Conservation (phyloP, 2,888 invertebrate species). For the Brassicogethes aeneus region DNA sequence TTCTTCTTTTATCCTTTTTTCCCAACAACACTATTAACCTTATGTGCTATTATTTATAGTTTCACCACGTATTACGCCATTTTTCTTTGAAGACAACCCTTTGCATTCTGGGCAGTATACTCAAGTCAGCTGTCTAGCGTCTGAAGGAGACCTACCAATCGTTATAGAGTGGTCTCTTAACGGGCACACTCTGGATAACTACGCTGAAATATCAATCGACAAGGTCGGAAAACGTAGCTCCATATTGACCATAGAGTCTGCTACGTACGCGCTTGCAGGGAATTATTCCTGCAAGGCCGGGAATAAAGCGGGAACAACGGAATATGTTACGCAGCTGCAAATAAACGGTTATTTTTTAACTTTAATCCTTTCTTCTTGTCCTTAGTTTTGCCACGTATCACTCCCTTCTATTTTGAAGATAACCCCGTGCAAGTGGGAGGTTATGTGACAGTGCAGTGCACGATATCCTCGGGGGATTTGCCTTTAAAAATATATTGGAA, state of each 20-base stretch:
- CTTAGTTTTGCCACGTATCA: conserved; percentile 73
- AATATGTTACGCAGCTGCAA: conserved; percentile 52
- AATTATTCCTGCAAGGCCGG: conserved; percentile 58
- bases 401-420: conserved; percentile 68
- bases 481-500: conserved; percentile 67
- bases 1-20: conserved; percentile 45
- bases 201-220: conserved; percentile 47
- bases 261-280: conserved; percentile 56
- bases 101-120: conserved; percentile 38
- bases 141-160: conserved; percentile 66
- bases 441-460: conserved; percentile 58
- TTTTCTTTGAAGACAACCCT: conserved; percentile 66
- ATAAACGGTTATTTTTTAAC: conserved; percentile 60
- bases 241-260: conserved; percentile 58
- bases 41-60: conserved; percentile 57
- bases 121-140: conserved; percentile 51
- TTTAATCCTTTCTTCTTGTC: conserved; percentile 32
- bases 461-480: conserved; percentile 63
- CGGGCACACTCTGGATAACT: conserved; percentile 49
- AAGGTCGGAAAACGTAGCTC: conserved; percentile 52
- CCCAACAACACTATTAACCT: no score
- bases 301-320: conserved; percentile 54
- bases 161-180: conserved; percentile 67
- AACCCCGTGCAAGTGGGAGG: conserved; percentile 63
- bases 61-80: conserved; percentile 69